Conservation (phyloP, 2,888 invertebrate species). For the Lasioglossum lativentre region DNA sequence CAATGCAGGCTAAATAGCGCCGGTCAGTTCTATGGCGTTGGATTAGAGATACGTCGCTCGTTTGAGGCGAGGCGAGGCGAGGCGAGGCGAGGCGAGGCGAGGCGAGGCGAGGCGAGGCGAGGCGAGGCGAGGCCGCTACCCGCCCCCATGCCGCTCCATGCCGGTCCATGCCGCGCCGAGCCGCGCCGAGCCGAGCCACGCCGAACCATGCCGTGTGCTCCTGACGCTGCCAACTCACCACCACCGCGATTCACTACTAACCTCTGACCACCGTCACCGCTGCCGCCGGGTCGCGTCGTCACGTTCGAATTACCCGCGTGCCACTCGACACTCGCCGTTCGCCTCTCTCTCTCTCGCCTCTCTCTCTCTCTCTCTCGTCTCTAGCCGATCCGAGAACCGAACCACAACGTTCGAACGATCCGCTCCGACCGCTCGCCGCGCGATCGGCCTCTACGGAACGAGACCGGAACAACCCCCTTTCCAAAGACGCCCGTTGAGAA, state of each 20-base stretch:
- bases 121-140: conserved; percentile 64
- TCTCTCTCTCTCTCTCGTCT: no score
- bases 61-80: conserved; percentile 77
- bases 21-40: conserved; percentile 80
- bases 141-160: conserved; percentile 8
- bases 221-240: conserved; percentile 65
- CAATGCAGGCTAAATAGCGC: conserved; percentile 81
- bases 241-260: conserved; percentile 57
- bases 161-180: not conserved
- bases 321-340: conserved; percentile 35
- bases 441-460: conserved; percentile 54
- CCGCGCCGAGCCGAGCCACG: not conserved
- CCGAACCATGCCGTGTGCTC: conserved; percentile 26
- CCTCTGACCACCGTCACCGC: conserved; percentile 51
- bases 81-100: conserved; percentile 75
- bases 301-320: conserved; percentile 71
- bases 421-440: not conserved
- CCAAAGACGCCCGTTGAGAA: not conserved
- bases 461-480: not conserved
- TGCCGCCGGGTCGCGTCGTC: conserved; percentile 52
- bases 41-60: conserved; percentile 83
- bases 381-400: conserved; percentile 3
- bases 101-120: conserved; percentile 75
- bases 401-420: not conserved
- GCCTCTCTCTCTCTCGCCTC: conserved; percentile 20